These are phyloP conservation scores for Acanthococcus lagerstroemiae DNA, from an alignment of 2,888 invertebrate genomes.

Conservation along the genomic window DNA sequence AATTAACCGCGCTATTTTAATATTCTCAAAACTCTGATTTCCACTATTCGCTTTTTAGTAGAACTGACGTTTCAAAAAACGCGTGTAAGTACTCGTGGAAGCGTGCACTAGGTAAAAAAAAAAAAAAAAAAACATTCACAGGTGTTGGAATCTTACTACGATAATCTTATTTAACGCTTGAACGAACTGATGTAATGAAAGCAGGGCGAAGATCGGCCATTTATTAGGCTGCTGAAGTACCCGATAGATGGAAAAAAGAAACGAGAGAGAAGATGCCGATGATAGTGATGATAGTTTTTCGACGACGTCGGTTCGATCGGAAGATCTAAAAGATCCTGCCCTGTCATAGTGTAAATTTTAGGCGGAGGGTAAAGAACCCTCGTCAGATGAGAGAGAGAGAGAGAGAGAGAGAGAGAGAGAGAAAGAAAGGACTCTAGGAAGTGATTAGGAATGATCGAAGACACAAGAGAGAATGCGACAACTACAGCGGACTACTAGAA, in stretches of 20 bases:
- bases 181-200: constrained; percentile 25
- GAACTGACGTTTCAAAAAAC: too few relatives aligned
- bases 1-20: too few relatives aligned
- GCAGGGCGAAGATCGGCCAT: constrained; percentile 14
- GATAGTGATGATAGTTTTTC: constrained; percentile 3
- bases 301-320: constrained; percentile 11
- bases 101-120: background rate
- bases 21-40: too few relatives aligned
- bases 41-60: too few relatives aligned
- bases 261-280: constrained; percentile 7
- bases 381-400: background rate
- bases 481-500: too few relatives aligned
- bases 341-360: constrained; percentile 22
- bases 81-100: too few relatives aligned
- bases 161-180: constrained; percentile 24
- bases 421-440: too few relatives aligned
- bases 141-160: background rate
- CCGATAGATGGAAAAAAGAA: background rate
- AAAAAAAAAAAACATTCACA: background rate
- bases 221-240: constrained; percentile 8
- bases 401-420: too few relatives aligned
- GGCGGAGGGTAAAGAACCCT: constrained; percentile 29
- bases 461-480: constrained; percentile 25
- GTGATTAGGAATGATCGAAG: too few relatives aligned
- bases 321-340: constrained; percentile 22